These are phyloP conservation scores for Alloplasta piceator DNA, from an alignment of 2,888 invertebrate genomes.

Conservation along the genomic window DNA sequence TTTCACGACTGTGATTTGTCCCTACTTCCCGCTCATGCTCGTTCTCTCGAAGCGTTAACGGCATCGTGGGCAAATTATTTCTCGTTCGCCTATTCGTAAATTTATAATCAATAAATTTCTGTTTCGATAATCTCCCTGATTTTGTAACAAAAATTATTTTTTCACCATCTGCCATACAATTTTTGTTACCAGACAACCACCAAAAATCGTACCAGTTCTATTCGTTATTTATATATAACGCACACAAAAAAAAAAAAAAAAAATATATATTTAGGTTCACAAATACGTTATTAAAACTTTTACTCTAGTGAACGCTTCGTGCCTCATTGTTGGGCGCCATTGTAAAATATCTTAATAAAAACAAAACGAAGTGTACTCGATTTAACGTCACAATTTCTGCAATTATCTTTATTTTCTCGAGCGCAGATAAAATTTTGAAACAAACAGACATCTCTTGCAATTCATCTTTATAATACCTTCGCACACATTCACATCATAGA, in stretches of 20 bases:
- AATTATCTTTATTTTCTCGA: no score
- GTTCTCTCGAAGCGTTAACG: not conserved
- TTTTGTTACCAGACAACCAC: no score
- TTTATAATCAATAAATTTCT: slow-evolving; percentile 25
- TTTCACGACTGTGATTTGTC: not conserved
- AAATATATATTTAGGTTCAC: not conserved
- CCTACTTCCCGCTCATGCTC: not conserved
- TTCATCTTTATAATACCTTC: no score
- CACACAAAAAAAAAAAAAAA: not conserved
- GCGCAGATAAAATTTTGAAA: no score
- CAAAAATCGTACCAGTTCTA: not conserved
- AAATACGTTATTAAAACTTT: not conserved
- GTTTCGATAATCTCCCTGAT: slow-evolving; percentile 24
- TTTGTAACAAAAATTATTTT: slow-evolving; percentile 20
- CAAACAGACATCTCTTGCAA: no score
- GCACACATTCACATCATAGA: no score
- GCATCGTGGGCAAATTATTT: not conserved
- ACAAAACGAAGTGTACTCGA: no score
- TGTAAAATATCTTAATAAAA: no score
- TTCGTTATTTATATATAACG: not conserved
- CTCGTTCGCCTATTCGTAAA: not conserved
- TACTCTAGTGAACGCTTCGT: not conserved
- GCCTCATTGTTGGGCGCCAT: slow-evolving; percentile 3
- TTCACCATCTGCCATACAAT: slow-evolving; percentile 12
- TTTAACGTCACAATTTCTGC: no score